phyloP scores from a whole-genome alignment of 1,140 invertebrate species.

The Trachelipus rathkii region DNA sequence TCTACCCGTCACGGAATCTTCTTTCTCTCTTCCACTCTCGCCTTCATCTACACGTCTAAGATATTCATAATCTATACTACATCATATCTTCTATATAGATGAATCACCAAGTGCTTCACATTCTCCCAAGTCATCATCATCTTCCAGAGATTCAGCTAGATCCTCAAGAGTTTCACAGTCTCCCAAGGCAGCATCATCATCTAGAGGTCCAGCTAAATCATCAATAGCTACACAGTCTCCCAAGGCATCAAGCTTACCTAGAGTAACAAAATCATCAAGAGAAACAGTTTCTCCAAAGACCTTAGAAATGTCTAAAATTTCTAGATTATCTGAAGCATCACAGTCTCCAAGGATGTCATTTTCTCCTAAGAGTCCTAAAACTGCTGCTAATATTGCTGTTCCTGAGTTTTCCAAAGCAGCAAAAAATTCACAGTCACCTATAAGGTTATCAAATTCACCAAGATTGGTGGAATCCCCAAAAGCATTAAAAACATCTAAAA shows the following conservation, averaged over 20 bases:
- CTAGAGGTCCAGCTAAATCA: not conserved
- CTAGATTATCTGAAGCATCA: not conserved
- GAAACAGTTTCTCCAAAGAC: not conserved
- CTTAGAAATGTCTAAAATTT: not conserved
- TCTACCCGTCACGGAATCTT: too few species aligned
- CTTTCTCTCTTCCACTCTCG: too few species aligned
- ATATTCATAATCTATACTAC: too few species aligned
- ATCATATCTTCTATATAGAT: too few species aligned
- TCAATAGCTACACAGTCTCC: not conserved
- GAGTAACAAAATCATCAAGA: not conserved
- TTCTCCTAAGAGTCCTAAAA: not conserved
- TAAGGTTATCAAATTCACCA: not conserved
- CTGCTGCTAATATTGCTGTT: not conserved
- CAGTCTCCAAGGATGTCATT: not conserved
- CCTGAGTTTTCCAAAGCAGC: not conserved
- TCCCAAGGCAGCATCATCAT: not conserved
- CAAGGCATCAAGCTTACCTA: not conserved
- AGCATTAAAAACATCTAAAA: not conserved
- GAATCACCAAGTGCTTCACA: too few species aligned
- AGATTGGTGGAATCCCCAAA: not conserved
- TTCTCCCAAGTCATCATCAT: not conserved
- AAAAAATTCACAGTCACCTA: not conserved
- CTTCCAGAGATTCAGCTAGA: not conserved
- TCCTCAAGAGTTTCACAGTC: not conserved
- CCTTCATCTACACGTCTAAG: too few species aligned